Base-by-base conservation (phyloP, 2,888 invertebrate genomes). In the Orthosia gracilis region DNA sequence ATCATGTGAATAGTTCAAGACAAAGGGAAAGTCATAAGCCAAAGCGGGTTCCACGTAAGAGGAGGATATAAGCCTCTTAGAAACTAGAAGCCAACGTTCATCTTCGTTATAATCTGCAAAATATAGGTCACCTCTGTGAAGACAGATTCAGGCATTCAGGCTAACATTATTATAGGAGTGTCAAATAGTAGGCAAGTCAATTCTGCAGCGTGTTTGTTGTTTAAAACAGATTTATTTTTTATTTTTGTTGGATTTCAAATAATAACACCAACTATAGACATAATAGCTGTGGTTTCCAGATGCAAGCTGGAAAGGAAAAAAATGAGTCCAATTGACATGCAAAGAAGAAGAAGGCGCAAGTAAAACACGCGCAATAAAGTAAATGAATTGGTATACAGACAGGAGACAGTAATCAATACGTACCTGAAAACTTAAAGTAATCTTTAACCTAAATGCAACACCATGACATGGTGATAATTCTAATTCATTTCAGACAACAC, bases 51-150 rank as follows among this genome's bases (percentile, higher is more conserved):
- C 26, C n/a, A 61, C 31, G 54, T 54, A 55, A 69, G 55, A 49
- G 59, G n/a, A 21, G 45, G 18, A 77, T 58, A 57, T 64, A 78
- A 78, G 55, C 72, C 40, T 57, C 72, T 79, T 57, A 49, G 50
- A 13, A 67, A 65, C 61, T 62, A 55, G 31, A 49, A 77, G 21
- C 47, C 45, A 26, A 52, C 45, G 57, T 82, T 52, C 61, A 31
- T 73, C 61, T 80, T 80, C 40, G 66, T 52, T 47, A 75, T 54
- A 76, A 82, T 82, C 81, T 76, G 49, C 18, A 17, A 64, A 82
- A 82, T 76, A 52, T 58, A 50, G 82, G 76, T 76, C 82, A 82
- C n/a, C 47, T 63, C 52, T 31, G 62, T 40, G 7, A 13, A 57
- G n/a, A 5, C 18, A 45, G 23, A 57, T 80, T 12, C 12, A 18